These are phyloP conservation scores for Thymelicus lineola DNA, from an alignment of 2,888 invertebrate species.

Conservation along the genomic window DNA sequence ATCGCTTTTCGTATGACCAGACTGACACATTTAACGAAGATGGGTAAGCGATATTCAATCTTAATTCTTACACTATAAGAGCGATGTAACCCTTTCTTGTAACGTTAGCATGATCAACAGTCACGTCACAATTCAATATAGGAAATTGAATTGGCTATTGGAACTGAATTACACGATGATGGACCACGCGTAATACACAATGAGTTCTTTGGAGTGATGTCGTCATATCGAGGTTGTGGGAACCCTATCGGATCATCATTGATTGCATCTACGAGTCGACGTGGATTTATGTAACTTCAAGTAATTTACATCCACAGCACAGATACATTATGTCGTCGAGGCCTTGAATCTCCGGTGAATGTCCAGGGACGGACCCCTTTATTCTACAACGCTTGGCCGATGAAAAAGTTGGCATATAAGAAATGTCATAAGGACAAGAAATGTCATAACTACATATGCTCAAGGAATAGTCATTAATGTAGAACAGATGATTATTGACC, in stretches of 20 bases:
- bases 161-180: slow-evolving; percentile 34
- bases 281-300: not conserved
- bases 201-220: slow-evolving; percentile 10
- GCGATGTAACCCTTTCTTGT: not conserved
- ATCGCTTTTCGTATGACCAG: slow-evolving; percentile 30
- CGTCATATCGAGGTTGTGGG: slow-evolving; percentile 1
- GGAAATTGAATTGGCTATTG: slow-evolving; percentile 37
- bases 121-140: slow-evolving; percentile 36
- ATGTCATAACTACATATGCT: no score
- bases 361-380: no score
- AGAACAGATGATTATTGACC: no score
- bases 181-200: slow-evolving; percentile 19
- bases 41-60: not conserved
- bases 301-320: no score
- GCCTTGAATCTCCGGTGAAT: no score
- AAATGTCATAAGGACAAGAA: no score
- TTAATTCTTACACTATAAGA: not conserved
- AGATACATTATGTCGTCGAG: no score
- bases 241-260: not conserved
- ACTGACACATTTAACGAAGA: not conserved
- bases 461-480: no score
- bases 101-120: slow-evolving; percentile 8
- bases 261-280: not conserved
- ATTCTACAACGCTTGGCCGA: no score
- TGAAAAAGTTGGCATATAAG: no score